Conservation (phyloP, 2,113 vertebrate genomes). For the Sphyrna mokarran region DNA sequence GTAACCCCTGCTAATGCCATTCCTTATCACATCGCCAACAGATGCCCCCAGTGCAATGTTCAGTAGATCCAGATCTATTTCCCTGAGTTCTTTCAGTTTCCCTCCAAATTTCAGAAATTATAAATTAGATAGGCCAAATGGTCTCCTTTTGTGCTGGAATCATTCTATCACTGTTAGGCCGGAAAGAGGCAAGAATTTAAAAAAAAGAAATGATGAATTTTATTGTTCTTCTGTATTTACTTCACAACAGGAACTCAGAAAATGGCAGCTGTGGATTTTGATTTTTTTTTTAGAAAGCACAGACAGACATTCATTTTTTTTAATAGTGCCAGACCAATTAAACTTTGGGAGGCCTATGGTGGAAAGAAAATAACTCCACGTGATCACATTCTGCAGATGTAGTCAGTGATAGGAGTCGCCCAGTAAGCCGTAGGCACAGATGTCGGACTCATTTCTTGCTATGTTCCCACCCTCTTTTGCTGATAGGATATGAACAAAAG, state of each 20-base stretch:
- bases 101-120: not conserved
- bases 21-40: not conserved
- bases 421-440: not conserved
- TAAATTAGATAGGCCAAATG: not conserved
- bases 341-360: not conserved
- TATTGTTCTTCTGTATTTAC: not conserved
- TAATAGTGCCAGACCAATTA: not conserved
- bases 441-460: not conserved
- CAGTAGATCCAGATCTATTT: not conserved
- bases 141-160: not conserved
- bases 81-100: not conserved
- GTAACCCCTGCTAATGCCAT: not conserved
- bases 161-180: not conserved
- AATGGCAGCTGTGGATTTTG: not conserved
- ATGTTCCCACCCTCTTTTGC: not conserved
- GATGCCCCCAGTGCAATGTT: not conserved
- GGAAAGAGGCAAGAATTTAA: not conserved
- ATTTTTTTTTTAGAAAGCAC: not conserved
- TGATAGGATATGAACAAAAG: not conserved
- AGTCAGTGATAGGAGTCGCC: not conserved
- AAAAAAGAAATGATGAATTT: not conserved
- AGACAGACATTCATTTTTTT: not conserved
- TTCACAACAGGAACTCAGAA: not conserved
- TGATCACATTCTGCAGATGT: not conserved
- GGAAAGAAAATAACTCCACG: not conserved